Evolutionary conservation across 2,113 vertebrate genomes (phyloP), one percentile per base, ranked within the genome.

Genomic region (Catharus fuscescens): DNA sequence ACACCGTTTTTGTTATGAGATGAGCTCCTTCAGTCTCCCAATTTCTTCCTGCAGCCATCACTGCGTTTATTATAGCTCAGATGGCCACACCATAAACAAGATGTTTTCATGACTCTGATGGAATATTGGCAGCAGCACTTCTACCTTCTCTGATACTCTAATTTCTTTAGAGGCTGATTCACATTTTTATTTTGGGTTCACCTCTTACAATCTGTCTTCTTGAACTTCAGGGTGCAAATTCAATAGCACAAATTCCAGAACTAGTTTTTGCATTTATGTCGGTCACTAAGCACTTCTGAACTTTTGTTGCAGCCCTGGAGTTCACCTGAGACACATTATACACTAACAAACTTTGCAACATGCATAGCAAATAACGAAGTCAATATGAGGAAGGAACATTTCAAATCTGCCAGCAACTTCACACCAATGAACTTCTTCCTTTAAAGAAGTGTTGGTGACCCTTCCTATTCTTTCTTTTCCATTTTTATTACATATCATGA

Each of bases 1-100:
- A 45, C 5, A 9, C 31, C 4, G 5, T 2, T 90, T 87, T 71
- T 88, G 21, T 20, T 76, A 62, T 8, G 31, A 81, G 19, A 77
- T 4, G 18, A 56, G 8, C 3, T 50, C 14, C 8, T 64, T 18
- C 24, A 24, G 3, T 17, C 38, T 69, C 18, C 21, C 7, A 44
- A 0, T n/a, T 67, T 72, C 17, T 3, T 1, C 15, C 79, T 4
- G 4, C 26, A 52, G 45, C 4, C 32, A 40, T 26, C 20, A 17
- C 6, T 60, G 7, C 23, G 50, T 8, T 67, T 45, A 9, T 2
- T 40, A 36, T 12, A 77, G 40, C 42, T 88, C 38, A 40, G 9
- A 21, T 7, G 8, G 12, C 14, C 38, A 47, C 18, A 38, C 3
- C 1, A 3, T 13, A 45, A n/a, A 25, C 9, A 56, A 78, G 19